These are phyloP conservation scores for Mesocentrotus franciscanus DNA, from an alignment of 53 echinoderm and acorn worm species.

Conservation along the genomic window DNA sequence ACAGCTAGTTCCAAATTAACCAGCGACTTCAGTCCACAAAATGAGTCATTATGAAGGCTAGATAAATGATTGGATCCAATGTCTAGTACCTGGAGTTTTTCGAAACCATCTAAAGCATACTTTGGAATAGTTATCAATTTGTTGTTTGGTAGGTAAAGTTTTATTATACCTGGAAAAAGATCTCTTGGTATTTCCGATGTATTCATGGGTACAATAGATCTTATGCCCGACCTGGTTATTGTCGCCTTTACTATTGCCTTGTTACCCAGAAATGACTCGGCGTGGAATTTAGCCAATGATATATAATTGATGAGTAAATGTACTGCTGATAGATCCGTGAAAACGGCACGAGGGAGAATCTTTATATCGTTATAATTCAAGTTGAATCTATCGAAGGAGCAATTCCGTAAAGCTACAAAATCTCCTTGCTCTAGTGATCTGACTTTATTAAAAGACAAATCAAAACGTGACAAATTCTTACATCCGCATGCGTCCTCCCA, in stretches of 20 bases:
- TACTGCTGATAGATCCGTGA: neutral
- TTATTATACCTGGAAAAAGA: neutral
- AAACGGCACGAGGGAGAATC: neutral
- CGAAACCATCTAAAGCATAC: neutral
- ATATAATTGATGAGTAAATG: neutral
- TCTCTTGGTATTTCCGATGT: neutral
- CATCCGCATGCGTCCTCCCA: neutral
- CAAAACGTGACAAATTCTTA: neutral
- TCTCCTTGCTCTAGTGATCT: neutral
- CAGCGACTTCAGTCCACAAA: constrained; percentile 9
- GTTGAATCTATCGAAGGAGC: neutral
- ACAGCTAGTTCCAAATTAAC: neutral
- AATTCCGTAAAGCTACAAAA: neutral
- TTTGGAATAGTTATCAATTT: neutral
- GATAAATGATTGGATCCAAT: neutral
- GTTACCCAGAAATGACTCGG: neutral
- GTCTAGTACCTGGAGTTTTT: neutral
- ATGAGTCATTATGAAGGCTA: neutral
- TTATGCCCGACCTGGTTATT: neutral
- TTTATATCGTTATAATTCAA: neutral
- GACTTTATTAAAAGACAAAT: neutral
- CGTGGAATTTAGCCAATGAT: neutral
- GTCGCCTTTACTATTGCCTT: neutral
- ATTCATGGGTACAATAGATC: neutral
- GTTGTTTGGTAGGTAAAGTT: neutral